Evolutionary conservation across 2,113 vertebrate species (phyloP).

Genomic region (Chionodraco myersi): DNA sequence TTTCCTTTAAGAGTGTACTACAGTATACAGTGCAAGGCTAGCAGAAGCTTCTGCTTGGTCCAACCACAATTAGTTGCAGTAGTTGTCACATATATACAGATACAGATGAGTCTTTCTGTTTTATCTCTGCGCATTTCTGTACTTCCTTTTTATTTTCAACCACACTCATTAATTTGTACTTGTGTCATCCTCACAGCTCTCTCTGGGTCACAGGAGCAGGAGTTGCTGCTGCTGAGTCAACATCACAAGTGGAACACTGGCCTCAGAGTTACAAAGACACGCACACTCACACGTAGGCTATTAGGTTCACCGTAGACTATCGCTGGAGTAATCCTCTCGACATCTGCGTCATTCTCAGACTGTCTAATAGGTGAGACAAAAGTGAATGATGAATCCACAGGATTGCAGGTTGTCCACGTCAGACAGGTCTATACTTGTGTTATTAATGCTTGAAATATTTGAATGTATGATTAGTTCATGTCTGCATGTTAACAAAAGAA

Average conservation of each 20-base stretch:
- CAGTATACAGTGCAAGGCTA: background rate
- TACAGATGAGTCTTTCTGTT: background rate
- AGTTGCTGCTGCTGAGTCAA: slow-evolving; percentile 73
- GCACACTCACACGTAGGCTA: slow-evolving; percentile 13
- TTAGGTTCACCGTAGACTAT: slow-evolving; percentile 34
- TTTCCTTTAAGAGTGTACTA: background rate
- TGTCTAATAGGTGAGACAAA: slow-evolving; percentile 45
- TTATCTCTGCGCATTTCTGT: slow-evolving; percentile 15
- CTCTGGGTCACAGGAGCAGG: slow-evolving; percentile 67
- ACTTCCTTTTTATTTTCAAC: slow-evolving; percentile 30
- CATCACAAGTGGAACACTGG: slow-evolving; percentile 72
- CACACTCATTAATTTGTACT: slow-evolving; percentile 48
- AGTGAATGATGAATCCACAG: slow-evolving; percentile 21
- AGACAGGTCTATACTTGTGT: slow-evolving; percentile 17
- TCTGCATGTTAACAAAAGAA: background rate
- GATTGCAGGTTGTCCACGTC: slow-evolving; percentile 14
- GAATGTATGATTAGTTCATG: background rate
- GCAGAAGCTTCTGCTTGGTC: background rate
- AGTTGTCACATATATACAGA: background rate
- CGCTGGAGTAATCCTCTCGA: slow-evolving; percentile 53
- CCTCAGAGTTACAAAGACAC: slow-evolving; percentile 40
- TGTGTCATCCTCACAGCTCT: slow-evolving; percentile 36
- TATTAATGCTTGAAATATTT: slow-evolving; percentile 17
- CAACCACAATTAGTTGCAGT: slow-evolving; percentile 3
- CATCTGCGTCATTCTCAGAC: slow-evolving; percentile 56